Conservation (phyloP, 2,113 vertebrate genomes). For the Typhlomys cinereus region DNA sequence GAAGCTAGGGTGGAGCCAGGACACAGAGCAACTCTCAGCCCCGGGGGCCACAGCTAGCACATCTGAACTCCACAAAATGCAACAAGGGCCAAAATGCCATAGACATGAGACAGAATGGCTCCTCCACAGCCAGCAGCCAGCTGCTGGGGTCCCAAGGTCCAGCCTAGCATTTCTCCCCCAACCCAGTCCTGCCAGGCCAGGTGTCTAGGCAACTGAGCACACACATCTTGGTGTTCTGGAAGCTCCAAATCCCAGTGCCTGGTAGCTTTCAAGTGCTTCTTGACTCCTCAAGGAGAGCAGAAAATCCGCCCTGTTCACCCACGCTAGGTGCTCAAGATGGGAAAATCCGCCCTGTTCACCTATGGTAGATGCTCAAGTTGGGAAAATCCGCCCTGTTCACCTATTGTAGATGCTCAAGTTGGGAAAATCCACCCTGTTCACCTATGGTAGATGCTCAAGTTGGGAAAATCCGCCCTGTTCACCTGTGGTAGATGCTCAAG, state of each 20-base stretch:
- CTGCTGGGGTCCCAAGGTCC: too few relatives aligned
- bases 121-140: not conserved
- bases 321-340: not conserved
- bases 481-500: not conserved
- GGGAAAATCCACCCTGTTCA: not conserved
- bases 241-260: not conserved
- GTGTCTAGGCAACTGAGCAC: not conserved
- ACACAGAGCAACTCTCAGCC: not conserved
- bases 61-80: not conserved
- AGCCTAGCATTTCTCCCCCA: not conserved
- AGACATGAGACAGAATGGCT: accelerated
- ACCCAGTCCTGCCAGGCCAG: not conserved
- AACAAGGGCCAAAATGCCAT: not conserved
- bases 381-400: too few relatives aligned
- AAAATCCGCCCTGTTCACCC: not conserved
- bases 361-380: not conserved
- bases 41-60: not conserved
- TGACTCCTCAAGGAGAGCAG: not conserved
- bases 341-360: too few relatives aligned
- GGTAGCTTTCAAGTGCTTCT: not conserved
- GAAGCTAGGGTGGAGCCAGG: not conserved
- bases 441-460: too few relatives aligned
- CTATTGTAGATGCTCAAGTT: not conserved
- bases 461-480: not conserved
- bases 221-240: not conserved